These are phyloP conservation scores for Venusia cambrica DNA, from an alignment of 2,888 invertebrate species.

Conservation along the genomic window DNA sequence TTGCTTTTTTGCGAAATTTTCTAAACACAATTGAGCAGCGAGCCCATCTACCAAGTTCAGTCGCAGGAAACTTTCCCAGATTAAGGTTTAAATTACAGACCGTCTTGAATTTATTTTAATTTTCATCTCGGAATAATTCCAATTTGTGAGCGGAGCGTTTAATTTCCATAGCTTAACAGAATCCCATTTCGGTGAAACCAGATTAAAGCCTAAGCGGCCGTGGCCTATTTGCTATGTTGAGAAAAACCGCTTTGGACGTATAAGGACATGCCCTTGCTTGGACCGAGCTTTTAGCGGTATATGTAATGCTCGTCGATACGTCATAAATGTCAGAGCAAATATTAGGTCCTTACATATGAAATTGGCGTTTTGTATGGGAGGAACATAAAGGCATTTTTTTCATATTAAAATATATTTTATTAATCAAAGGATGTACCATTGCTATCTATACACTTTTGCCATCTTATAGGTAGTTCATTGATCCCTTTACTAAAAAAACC, in stretches of 20 bases:
- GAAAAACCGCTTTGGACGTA: slow-evolving; percentile 43
- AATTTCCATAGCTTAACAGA: slow-evolving; percentile 63
- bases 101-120: slow-evolving; percentile 57
- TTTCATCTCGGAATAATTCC: slow-evolving; percentile 56
- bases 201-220: slow-evolving; percentile 61
- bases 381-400: no score
- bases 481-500: no score
- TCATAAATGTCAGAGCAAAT: no score
- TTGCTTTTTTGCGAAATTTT: no score
- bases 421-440: no score
- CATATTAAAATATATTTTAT: no score
- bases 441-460: no score
- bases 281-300: no score
- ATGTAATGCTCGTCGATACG: no score
- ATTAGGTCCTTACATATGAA: no score
- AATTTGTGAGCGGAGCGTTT: slow-evolving; percentile 57
- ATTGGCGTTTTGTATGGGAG: no score
- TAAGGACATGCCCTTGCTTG: slow-evolving; percentile 28
- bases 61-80: slow-evolving; percentile 46
- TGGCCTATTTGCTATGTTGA: slow-evolving; percentile 62
- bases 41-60: slow-evolving; percentile 37
- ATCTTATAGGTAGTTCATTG: no score
- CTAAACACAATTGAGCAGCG: slow-evolving; percentile 23
- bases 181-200: slow-evolving; percentile 58
- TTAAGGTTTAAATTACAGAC: slow-evolving; percentile 53